Conservation (phyloP, 1,140 invertebrate genomes). For the Macrostomum lignano region DNA sequence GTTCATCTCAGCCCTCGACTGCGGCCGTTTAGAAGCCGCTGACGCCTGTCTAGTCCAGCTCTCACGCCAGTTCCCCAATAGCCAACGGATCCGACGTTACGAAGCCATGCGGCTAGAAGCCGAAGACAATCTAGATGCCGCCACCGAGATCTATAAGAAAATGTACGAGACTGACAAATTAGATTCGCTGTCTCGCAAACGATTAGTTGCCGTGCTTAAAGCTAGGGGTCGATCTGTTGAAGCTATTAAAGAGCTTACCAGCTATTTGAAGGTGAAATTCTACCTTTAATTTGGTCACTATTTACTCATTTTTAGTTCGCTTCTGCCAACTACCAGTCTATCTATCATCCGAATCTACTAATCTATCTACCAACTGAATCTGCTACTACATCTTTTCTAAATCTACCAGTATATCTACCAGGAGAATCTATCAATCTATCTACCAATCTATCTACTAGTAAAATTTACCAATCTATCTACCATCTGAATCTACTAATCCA, state of each 20-base stretch:
- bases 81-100: slow-evolving; percentile 4
- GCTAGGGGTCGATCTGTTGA: slow-evolving; percentile 50
- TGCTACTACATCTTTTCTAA: no score
- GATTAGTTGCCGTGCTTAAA: slow-evolving; percentile 60
- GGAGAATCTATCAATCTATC: no score
- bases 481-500: no score
- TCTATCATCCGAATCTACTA: no score
- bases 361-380: no score
- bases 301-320: no score
- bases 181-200: slow-evolving; percentile 40
- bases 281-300: no score
- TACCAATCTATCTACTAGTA: no score
- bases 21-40: background rate
- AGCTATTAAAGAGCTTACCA: slow-evolving; percentile 67
- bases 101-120: slow-evolving; percentile 7
- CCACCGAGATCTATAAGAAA: slow-evolving; percentile 50
- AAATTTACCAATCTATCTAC: no score
- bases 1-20: slow-evolving; percentile 5
- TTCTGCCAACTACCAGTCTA: no score
- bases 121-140: slow-evolving; percentile 46
- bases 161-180: slow-evolving; percentile 71
- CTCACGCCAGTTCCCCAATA: slow-evolving; percentile 6
- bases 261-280: slow-evolving; percentile 68
- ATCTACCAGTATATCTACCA: no score
- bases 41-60: slow-evolving; percentile 2